phyloP scores from a whole-genome alignment of 2,888 invertebrate genomes.

The Quadriops clusia region DNA sequence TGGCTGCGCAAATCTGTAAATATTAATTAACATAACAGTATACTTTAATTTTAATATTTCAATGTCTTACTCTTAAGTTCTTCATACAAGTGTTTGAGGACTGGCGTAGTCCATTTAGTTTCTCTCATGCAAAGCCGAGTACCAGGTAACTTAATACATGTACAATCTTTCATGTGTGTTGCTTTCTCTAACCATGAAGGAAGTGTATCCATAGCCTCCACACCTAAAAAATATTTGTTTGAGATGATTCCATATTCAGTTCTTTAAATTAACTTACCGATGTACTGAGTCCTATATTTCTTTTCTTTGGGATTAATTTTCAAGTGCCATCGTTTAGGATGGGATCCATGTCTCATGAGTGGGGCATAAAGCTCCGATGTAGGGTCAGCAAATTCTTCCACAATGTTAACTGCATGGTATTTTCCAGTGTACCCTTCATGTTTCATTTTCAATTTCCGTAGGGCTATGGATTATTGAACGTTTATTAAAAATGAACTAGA shows the following conservation, averaged over 20 bases:
- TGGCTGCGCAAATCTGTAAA: constrained; percentile 15
- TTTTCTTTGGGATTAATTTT: constrained; percentile 32
- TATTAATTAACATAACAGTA: constrained; percentile 5
- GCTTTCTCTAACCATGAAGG: constrained; percentile 40
- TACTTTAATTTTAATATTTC: background rate
- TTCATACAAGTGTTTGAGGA: constrained; percentile 45
- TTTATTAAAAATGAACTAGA: too few species aligned
- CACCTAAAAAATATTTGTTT: constrained; percentile 30
- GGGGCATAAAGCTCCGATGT: constrained; percentile 54
- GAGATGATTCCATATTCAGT: background rate
- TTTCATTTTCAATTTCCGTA: constrained; percentile 39
- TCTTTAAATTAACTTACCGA: constrained; percentile 20
- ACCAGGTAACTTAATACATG: constrained; percentile 32
- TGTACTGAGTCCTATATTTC: constrained; percentile 29
- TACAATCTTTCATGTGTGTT: constrained; percentile 38
- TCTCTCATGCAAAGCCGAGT: constrained; percentile 44
- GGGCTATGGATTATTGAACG: too few species aligned
- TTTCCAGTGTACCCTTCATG: too few species aligned
- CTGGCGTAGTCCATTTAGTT: constrained; percentile 54
- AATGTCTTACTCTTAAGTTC: constrained; percentile 42
- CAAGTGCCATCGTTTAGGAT: constrained; percentile 50
- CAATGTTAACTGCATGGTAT: constrained; percentile 37
- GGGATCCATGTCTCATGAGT: constrained; percentile 49
- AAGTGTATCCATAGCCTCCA: constrained; percentile 37
- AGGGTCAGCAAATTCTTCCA: constrained; percentile 42